Conservation (phyloP, 1,140 invertebrate species). For the Lutraria rhynchaena region DNA sequence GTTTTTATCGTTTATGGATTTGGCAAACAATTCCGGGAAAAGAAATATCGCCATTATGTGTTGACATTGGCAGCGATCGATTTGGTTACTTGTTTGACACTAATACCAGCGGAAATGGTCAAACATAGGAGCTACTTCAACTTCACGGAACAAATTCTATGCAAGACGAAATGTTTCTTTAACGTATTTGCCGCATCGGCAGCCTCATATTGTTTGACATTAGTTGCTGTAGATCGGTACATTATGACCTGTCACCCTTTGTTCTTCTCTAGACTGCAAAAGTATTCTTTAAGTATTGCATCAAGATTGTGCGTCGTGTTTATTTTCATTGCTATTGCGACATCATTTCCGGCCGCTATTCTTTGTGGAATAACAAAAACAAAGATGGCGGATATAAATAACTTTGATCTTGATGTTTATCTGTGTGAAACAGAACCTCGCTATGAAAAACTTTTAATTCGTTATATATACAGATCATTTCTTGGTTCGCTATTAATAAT, state of each 20-base stretch:
- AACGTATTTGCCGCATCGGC: slow-evolving; percentile 48
- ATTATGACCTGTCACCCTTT: slow-evolving; percentile 44
- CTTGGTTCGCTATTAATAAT: slow-evolving; percentile 2
- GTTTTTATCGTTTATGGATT: slow-evolving; percentile 48
- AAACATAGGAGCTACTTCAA: slow-evolving; percentile 47
- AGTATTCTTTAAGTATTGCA: slow-evolving; percentile 7
- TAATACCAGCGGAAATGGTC: slow-evolving; percentile 45
- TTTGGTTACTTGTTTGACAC: slow-evolving; percentile 41
- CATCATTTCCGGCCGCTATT: slow-evolving; percentile 24
- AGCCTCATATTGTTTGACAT: slow-evolving; percentile 34
- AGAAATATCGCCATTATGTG: slow-evolving; percentile 44
- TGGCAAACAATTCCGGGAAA: slow-evolving; percentile 33
- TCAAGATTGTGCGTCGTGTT: slow-evolving; percentile 27
- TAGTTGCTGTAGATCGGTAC: slow-evolving; percentile 38
- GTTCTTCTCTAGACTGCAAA: neutral
- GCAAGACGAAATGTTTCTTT: slow-evolving; percentile 54
- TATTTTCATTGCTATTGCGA: slow-evolving; percentile 35
- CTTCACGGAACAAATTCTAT: slow-evolving; percentile 23
- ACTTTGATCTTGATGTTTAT: slow-evolving; percentile 9
- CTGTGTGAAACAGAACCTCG: slow-evolving; percentile 29
- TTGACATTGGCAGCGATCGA: slow-evolving; percentile 40
- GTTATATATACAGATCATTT: slow-evolving; percentile 36
- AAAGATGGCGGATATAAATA: neutral
- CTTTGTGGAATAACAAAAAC: slow-evolving; percentile 22
- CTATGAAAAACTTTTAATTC: neutral